These are phyloP conservation scores for Volucella bombylans DNA, from an alignment of 2,888 invertebrate species.

Conservation along the genomic window DNA sequence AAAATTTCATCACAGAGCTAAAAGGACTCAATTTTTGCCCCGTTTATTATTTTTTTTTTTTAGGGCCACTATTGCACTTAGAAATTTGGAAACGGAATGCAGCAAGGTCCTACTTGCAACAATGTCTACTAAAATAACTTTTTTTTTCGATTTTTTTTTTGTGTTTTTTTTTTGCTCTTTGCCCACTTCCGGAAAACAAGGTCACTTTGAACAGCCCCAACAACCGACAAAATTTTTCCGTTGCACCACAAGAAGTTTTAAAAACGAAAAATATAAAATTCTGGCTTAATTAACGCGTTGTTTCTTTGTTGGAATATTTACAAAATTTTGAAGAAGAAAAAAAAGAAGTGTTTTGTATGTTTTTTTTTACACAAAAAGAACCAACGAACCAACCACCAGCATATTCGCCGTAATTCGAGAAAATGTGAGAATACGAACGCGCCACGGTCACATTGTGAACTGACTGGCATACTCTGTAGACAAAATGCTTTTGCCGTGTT, in stretches of 20 bases:
- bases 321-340: constrained; percentile 9
- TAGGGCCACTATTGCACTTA: constrained; percentile 28
- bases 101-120: constrained; percentile 41
- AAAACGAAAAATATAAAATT: not conserved
- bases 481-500: constrained; percentile 61
- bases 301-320: constrained; percentile 21
- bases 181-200: constrained; percentile 42
- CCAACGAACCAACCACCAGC: constrained; percentile 1
- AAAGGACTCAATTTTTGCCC: constrained; percentile 35
- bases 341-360: constrained; percentile 5
- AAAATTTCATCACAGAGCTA: constrained; percentile 39
- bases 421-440: constrained; percentile 52
- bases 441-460: constrained; percentile 70
- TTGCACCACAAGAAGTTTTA: not conserved
- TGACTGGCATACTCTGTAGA: constrained; percentile 61
- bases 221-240: not conserved
- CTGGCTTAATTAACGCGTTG: constrained; percentile 42
- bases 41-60: constrained; percentile 4
- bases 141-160: not conserved
- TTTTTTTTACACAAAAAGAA: constrained; percentile 28
- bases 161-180: not conserved
- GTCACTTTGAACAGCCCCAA: constrained; percentile 42
- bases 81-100: no score
- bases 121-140: constrained; percentile 49
- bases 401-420: constrained; percentile 15